Evolutionary conservation across 2,888 invertebrate species (phyloP).

Genomic region (Athripsodes cinereus): DNA sequence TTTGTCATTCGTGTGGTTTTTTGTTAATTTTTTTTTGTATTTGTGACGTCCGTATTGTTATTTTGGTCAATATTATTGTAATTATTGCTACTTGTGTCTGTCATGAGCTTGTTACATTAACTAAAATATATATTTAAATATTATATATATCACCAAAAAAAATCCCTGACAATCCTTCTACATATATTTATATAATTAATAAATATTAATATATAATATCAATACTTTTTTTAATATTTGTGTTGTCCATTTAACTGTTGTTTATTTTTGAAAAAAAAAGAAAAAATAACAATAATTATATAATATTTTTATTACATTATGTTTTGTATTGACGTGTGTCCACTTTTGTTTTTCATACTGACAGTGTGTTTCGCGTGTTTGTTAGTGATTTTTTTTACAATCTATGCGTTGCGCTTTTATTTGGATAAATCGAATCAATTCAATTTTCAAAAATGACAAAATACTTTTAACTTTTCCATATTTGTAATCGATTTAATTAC

Average conservation of each 20-base stretch:
- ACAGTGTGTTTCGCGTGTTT: conserved; percentile 15
- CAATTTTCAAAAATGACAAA: no score
- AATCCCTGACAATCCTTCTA: not conserved
- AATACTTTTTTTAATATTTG: not conserved
- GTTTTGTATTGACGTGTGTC: conserved; percentile 22
- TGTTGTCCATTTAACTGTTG: not conserved
- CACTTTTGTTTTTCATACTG: conserved; percentile 14
- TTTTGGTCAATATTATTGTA: not conserved
- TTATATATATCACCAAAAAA: conserved; percentile 19
- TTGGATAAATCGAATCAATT: no score
- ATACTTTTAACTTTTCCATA: no score
- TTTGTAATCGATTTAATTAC: no score
- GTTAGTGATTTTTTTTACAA: not conserved
- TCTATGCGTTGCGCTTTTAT: no score
- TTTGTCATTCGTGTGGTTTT: conserved; percentile 16
- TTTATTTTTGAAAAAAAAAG: not conserved
- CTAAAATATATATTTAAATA: not conserved
- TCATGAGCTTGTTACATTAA: conserved; percentile 35
- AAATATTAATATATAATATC: not conserved
- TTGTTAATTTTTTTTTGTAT: conserved; percentile 13
- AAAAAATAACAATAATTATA: not conserved
- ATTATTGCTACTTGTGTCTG: conserved; percentile 43
- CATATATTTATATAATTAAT: not conserved
- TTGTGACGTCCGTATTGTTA: conserved; percentile 31
- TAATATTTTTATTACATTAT: conserved; percentile 17